phyloP scores from a whole-genome alignment of 92 coral and sea anemone species.

The Porites divaricata region DNA sequence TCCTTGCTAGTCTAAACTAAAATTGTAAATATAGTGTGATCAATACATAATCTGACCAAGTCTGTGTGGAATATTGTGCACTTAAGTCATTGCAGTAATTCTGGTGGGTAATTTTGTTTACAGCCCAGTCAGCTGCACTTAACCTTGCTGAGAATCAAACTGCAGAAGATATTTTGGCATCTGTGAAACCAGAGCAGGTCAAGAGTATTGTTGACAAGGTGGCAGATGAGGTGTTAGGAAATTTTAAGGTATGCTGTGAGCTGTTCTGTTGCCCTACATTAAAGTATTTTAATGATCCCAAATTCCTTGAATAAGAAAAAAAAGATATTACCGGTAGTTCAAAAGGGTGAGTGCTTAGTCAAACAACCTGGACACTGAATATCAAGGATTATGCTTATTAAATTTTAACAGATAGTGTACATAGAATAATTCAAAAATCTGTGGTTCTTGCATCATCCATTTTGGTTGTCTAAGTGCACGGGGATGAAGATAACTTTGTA shows the following conservation, averaged over 20 bases:
- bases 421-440: too few relatives aligned
- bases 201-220: slow-evolving; percentile 77
- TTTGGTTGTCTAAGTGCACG: too few relatives aligned
- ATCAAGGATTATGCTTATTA: too few relatives aligned
- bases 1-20: background rate
- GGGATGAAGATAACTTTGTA: too few relatives aligned
- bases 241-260: slow-evolving; percentile 74
- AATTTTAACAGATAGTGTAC: too few relatives aligned
- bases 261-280: background rate
- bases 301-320: too few relatives aligned
- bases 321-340: too few relatives aligned
- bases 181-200: slow-evolving; percentile 75
- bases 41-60: background rate
- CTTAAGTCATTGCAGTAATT: background rate
- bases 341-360: too few relatives aligned
- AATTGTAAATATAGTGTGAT: too few relatives aligned
- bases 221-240: slow-evolving; percentile 82
- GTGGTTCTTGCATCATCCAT: too few relatives aligned
- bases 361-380: too few relatives aligned
- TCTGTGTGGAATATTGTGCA: background rate
- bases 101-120: background rate
- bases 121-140: slow-evolving; percentile 6
- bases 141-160: slow-evolving; percentile 21
- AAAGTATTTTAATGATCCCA: too few relatives aligned
- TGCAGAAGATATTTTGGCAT: slow-evolving; percentile 63